phyloP scores from a whole-genome alignment of 2,888 invertebrate species.

The Eristalis arbustorum region DNA sequence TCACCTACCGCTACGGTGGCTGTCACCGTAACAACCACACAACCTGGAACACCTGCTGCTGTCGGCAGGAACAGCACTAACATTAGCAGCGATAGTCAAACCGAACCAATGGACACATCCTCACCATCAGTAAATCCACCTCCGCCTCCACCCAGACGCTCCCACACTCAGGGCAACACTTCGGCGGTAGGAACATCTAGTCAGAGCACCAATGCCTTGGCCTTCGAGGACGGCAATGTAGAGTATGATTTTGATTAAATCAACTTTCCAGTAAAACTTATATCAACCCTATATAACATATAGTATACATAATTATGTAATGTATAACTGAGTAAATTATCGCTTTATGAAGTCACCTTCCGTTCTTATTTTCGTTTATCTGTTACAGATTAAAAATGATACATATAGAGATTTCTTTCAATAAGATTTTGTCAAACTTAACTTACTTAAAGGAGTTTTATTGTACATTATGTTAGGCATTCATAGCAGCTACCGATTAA shows the following conservation, averaged over 20 bases:
- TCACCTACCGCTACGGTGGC: constrained; percentile 71
- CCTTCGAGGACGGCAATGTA: constrained; percentile 79
- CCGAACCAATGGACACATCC: constrained; percentile 50
- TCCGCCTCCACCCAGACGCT: constrained; percentile 48
- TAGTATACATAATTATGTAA: constrained; percentile 57
- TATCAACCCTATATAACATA: constrained; percentile 33
- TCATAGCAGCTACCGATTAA: neutral
- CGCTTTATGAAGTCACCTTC: constrained; percentile 67
- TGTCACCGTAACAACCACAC: constrained; percentile 68
- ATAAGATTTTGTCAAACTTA: neutral
- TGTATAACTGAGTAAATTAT: constrained; percentile 59
- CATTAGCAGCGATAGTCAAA: constrained; percentile 22
- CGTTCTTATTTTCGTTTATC: constrained; percentile 32
- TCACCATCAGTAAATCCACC: constrained; percentile 66
- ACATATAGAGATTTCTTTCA: constrained; percentile 15
- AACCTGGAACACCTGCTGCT: constrained; percentile 40
- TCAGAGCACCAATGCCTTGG: constrained; percentile 76
- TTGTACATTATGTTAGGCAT: constrained; percentile 1
- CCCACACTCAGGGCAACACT: constrained; percentile 45
- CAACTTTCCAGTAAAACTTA: constrained; percentile 22
- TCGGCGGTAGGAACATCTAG: constrained; percentile 59
- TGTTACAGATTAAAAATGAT: constrained; percentile 35
- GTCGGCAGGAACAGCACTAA: constrained; percentile 26
- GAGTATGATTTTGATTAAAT: constrained; percentile 74
- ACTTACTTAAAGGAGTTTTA: neutral